Conservation (phyloP, 2,797 vertebrate genomes). For the Amblyopsis hoosieri region DNA sequence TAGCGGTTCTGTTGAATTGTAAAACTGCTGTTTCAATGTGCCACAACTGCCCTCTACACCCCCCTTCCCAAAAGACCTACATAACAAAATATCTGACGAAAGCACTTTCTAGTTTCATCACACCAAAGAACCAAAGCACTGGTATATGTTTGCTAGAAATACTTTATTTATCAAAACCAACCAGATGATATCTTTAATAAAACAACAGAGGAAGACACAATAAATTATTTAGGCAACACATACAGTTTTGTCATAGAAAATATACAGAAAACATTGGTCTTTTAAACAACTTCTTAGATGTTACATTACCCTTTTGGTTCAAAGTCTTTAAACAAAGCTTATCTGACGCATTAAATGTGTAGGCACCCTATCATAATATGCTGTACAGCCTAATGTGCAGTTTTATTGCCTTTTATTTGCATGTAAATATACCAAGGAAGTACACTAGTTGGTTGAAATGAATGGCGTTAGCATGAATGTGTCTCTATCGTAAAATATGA, state of each 20-base stretch:
- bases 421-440: not conserved
- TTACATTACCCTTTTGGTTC: slow-evolving; percentile 5
- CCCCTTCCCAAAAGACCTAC: not conserved
- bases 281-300: slow-evolving; percentile 1
- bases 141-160: slow-evolving; percentile 52
- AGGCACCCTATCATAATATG: not conserved
- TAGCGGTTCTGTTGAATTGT: not conserved
- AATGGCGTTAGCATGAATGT: not conserved
- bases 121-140: slow-evolving; percentile 18
- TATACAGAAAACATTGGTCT: slow-evolving; percentile 35
- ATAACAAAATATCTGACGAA: slow-evolving; percentile 11
- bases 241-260: slow-evolving; percentile 51
- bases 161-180: slow-evolving; percentile 71
- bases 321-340: slow-evolving; percentile 6
- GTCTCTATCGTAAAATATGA: slow-evolving; percentile 12
- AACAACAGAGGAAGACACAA: slow-evolving; percentile 63
- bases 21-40: slow-evolving; percentile 1
- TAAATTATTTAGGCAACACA: slow-evolving; percentile 70
- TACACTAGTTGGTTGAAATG: slow-evolving; percentile 15
- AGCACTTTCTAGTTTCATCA: slow-evolving; percentile 11
- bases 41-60: too few relatives aligned
- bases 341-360: too few relatives aligned
- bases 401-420: not conserved
- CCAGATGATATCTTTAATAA: slow-evolving; percentile 57
- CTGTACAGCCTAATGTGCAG: not conserved